Evolutionary conservation across 2,888 invertebrate genomes (phyloP), one percentile per base, ranked within the genome.

Genomic region (Cosmia pyralina): DNA sequence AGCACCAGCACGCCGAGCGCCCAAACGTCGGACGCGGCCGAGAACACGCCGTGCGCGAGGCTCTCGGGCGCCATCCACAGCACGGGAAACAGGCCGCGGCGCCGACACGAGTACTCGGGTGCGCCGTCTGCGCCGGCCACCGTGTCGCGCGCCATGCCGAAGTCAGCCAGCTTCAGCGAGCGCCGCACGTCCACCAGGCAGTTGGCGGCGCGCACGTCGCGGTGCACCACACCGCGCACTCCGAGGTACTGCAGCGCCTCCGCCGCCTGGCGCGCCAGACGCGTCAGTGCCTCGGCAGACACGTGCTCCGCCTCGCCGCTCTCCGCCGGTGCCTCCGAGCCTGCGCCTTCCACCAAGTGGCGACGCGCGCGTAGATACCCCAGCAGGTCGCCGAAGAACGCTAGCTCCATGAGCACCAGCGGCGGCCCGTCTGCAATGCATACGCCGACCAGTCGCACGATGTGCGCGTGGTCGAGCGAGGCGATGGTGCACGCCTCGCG

Each of bases 11-110:
- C 98, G 22, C 98, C 99, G 88, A 97, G 98, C 74, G 98, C 98
- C 99, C 99, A 99, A 57, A 98, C 97, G 92, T 99, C 99, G 0
- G 98, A 98, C 53, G 97, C 97, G 13, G 98, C 96, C 0, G 98
- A 98, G 91, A 98, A 99, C 72, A 98, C 96, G 3, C 99, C 99
- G 28, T 97, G 93, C 2, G 96, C 97, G 50, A 99, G 94, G 84
- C 98, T 98, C 93, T 99, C 99, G 0, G 99, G 99, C 0, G 99
- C 97, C 98, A 99, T 98, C 98, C 98, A 99, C 78, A 98, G 96
- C 3, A 98, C 98, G 0, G 98, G 98, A 75, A 98, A 94, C 96
- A 98, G 97, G 86, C 97, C 98, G 93, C 98, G 98, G 48, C 98
- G 97, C 88, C 97, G 98, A 89, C 98, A 98, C 80, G 97, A 97